Conservation (phyloP, 1,140 invertebrate species). For the Diprion similis region DNA sequence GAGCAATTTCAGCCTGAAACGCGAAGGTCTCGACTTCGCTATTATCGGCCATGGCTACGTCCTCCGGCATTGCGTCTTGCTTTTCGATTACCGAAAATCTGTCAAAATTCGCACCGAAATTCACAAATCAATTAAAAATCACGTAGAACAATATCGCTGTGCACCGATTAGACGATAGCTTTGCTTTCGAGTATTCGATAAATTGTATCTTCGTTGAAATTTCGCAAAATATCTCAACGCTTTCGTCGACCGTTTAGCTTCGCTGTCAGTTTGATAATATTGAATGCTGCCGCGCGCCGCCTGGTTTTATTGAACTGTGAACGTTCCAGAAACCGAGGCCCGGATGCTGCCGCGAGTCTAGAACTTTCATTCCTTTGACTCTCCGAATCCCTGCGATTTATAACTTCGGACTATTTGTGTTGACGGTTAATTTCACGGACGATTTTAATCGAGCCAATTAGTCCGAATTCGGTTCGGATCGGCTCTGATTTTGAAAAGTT, state of each 20-base stretch:
- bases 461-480: not conserved
- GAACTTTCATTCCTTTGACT: conserved; percentile 39
- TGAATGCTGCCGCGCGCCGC: conserved; percentile 21
- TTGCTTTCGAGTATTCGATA: not conserved
- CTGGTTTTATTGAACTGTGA: conserved; percentile 42
- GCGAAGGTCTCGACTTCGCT: conserved; percentile 79
- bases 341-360: conserved; percentile 37
- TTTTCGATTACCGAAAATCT: not conserved
- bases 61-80: conserved; percentile 68
- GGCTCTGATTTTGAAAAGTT: not conserved
- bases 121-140: not conserved
- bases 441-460: not conserved
- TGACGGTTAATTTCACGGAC: not conserved
- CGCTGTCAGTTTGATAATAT: conserved; percentile 29
- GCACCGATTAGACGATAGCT: not conserved
- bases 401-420: not conserved
- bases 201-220: not conserved
- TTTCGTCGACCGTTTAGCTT: not conserved
- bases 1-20: conserved; percentile 96
- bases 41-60: conserved; percentile 61
- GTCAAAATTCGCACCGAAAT: not conserved
- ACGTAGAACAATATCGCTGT: not conserved
- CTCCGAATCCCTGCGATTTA: not conserved
- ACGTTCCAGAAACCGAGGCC: conserved; percentile 41
- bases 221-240: not conserved